A percentile compares a stretch with the other conserved stretches of the same genome.
Evolutionary conservation across 2,113 vertebrate species (phyloP).

Genomic region (Cercocebus atys): DNA sequence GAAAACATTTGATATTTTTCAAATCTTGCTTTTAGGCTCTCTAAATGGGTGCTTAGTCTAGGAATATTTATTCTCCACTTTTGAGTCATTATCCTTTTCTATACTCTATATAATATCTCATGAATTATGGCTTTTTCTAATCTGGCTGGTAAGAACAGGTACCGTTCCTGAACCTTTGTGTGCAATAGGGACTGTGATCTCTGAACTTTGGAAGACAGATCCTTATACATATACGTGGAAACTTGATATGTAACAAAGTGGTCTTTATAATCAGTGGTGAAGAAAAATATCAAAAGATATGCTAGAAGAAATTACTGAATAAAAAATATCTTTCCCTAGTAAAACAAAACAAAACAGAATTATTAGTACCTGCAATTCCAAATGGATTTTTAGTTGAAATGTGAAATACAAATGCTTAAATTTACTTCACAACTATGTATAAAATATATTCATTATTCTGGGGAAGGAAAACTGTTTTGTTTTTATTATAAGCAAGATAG

Average conservation of each 20-base stretch:
- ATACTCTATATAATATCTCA: neutral
- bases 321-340: neutral
- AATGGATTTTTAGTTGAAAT: neutral
- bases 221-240: neutral
- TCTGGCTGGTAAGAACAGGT: neutral
- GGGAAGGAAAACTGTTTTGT: neutral
- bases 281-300: neutral
- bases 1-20: neutral
- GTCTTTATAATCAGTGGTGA: neutral
- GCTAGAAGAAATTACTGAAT: neutral
- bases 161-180: neutral
- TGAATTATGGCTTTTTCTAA: neutral
- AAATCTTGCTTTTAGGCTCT: neutral
- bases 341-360: neutral
- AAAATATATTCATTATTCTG: neutral
- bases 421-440: neutral
- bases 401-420: neutral
- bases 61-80: neutral
- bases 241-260: neutral
- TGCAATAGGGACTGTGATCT: neutral
- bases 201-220: neutral
- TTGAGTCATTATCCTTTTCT: neutral
- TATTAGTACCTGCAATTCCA: neutral
- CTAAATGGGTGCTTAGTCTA: neutral
- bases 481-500: neutral